Evolutionary conservation across 2,888 invertebrate species (phyloP).

Genomic region (Beris morrisii): DNA sequence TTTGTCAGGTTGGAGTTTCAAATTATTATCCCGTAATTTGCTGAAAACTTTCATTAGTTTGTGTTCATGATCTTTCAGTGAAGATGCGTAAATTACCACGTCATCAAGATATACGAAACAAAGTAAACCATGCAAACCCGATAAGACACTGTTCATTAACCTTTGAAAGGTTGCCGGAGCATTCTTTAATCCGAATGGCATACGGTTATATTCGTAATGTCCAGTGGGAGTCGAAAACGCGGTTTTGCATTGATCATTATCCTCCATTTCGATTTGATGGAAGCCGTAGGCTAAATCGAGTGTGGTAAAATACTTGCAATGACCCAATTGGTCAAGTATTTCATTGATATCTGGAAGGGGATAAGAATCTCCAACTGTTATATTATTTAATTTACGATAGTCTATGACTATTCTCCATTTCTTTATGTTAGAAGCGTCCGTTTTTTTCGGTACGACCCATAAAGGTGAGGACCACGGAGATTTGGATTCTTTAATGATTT

Average conservation of each 20-base stretch:
- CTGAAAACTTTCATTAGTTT: conserved; percentile 42
- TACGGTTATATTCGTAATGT: conserved; percentile 46
- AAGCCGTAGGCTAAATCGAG: conserved; percentile 50
- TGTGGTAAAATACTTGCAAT: conserved; percentile 48
- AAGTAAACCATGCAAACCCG: conserved; percentile 46
- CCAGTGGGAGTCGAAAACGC: conserved; percentile 47
- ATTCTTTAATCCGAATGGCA: conserved; percentile 51
- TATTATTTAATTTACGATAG: conserved; percentile 49
- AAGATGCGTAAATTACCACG: conserved; percentile 44
- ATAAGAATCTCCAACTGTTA: conserved; percentile 47
- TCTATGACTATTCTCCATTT: conserved; percentile 49
- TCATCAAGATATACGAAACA: conserved; percentile 50
- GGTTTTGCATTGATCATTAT: conserved; percentile 46
- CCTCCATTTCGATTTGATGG: conserved; percentile 48
- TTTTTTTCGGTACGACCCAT: conserved; percentile 47
- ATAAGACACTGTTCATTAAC: conserved; percentile 49
- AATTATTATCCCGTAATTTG: conserved; percentile 38
- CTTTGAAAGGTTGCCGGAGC: conserved; percentile 52
- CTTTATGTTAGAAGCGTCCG: conserved; percentile 42
- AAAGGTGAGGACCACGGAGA: conserved; percentile 42
- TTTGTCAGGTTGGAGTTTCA: conserved; percentile 43
- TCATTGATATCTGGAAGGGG: conserved; percentile 49
- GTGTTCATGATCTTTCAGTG: conserved; percentile 43
- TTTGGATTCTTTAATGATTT: conserved; percentile 43
- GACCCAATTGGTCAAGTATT: conserved; percentile 49